Percentiles rank a stretch among this genome's conserved stretches.
phyloP scores from a whole-genome alignment of 2,797 vertebrate genomes.

The Cyclura pinguis region DNA sequence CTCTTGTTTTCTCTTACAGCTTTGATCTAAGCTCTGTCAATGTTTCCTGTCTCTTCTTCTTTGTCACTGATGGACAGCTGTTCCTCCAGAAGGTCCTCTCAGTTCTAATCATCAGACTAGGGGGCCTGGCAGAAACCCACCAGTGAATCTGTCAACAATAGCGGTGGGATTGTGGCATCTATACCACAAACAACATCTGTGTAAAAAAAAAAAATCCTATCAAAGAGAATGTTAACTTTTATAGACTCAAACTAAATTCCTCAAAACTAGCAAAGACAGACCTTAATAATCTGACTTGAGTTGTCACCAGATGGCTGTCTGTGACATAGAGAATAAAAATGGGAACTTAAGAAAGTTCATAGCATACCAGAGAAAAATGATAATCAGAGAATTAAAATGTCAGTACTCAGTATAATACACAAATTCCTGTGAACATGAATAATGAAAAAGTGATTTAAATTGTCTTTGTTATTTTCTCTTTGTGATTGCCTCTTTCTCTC shows the following conservation, averaged over 20 bases:
- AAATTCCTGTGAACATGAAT: not conserved
- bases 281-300: not conserved
- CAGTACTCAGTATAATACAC: not conserved
- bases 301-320: not conserved
- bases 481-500: not conserved
- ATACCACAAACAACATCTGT: slow-evolving; percentile 7
- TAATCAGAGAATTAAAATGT: not conserved
- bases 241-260: not conserved
- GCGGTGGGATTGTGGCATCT: not conserved
- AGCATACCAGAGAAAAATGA: not conserved
- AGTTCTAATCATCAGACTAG: not conserved
- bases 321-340: not conserved
- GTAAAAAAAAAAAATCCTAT: not conserved
- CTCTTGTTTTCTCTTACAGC: not conserved
- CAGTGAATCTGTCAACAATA: not conserved
- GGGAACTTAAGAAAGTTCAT: not conserved
- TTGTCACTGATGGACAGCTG: slow-evolving; percentile 17
- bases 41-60: slow-evolving; percentile 4
- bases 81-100: slow-evolving; percentile 36
- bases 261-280: not conserved
- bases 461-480: not conserved
- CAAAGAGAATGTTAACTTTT: not conserved
- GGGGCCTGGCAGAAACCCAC: not conserved
- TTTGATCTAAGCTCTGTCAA: slow-evolving; percentile 25
- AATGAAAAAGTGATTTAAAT: not conserved